Percentiles rank a stretch among this genome's conserved stretches.
Evolutionary conservation across 2,113 vertebrate species (phyloP).

Genomic region (Xenopus borealis): DNA sequence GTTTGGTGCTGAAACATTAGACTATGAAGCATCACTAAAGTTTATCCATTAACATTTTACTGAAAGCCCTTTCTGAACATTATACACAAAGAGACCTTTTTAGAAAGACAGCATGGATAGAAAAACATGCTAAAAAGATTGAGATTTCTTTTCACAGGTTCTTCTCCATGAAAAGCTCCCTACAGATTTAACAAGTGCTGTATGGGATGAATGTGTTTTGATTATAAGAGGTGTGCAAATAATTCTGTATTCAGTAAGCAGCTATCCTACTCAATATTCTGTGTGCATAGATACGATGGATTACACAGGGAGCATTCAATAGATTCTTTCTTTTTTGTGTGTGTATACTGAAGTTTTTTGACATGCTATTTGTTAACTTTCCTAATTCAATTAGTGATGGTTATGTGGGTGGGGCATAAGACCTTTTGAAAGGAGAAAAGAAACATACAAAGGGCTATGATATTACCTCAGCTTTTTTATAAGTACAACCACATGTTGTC

Average conservation of each 20-base stretch:
- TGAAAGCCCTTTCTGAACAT: slow-evolving; percentile 22
- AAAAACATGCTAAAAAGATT: slow-evolving; percentile 27
- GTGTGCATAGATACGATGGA: slow-evolving; percentile 3
- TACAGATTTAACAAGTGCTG: slow-evolving; percentile 28
- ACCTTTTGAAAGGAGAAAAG: too few relatives aligned
- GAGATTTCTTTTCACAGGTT: slow-evolving; percentile 17
- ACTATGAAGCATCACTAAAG: slow-evolving; percentile 23
- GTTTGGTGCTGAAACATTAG: slow-evolving; percentile 26
- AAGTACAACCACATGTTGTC: too few relatives aligned
- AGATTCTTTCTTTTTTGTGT: too few relatives aligned
- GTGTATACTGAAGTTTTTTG: too few relatives aligned
- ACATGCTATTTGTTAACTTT: too few relatives aligned
- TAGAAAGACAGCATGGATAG: slow-evolving; percentile 31
- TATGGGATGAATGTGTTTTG: slow-evolving; percentile 36
- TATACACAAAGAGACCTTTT: slow-evolving; percentile 35
- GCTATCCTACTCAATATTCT: slow-evolving; percentile 1
- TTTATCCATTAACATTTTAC: slow-evolving; percentile 34
- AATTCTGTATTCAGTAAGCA: slow-evolving; percentile 19
- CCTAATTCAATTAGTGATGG: too few relatives aligned
- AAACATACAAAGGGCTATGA: too few relatives aligned
- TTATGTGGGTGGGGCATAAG: too few relatives aligned
- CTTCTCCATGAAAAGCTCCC: slow-evolving; percentile 34
- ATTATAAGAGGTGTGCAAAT: slow-evolving; percentile 36
- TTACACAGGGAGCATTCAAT: slow-evolving; percentile 22
- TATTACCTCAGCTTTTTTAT: too few relatives aligned